Percentiles rank a stretch among this genome's conserved stretches.
phyloP scores from a whole-genome alignment of 2,113 vertebrate species.

The Taxidea taxus region DNA sequence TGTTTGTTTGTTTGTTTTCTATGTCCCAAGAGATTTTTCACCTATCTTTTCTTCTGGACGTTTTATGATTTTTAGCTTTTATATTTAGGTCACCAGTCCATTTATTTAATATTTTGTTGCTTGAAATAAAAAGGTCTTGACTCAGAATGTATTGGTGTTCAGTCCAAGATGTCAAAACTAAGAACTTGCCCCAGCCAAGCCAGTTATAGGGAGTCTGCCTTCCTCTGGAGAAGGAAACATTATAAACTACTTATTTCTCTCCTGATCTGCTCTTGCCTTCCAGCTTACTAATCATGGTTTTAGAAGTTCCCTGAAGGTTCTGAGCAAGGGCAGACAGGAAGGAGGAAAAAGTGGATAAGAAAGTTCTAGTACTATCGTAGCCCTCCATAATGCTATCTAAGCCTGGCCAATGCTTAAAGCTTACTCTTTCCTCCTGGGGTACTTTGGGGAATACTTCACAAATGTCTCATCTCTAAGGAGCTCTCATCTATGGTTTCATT shows the following conservation, averaged over 20 bases:
- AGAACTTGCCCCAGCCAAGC: background rate
- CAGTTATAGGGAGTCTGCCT: background rate
- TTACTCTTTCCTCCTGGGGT: background rate
- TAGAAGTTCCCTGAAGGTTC: background rate
- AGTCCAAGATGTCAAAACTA: background rate
- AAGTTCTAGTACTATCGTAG: background rate
- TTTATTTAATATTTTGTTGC: background rate
- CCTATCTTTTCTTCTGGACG: background rate
- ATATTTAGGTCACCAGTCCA: background rate
- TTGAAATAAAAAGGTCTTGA: background rate
- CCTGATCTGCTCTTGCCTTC: background rate
- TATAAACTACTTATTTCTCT: background rate
- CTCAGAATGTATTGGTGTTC: background rate
- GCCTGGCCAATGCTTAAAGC: background rate
- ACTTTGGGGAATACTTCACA: background rate
- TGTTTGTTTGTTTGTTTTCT: background rate
- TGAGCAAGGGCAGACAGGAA: background rate
- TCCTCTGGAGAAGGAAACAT: background rate
- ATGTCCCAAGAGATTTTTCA: background rate
- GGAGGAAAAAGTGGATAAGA: background rate
- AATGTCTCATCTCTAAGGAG: background rate
- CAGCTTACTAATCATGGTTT: background rate
- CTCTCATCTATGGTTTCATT: background rate
- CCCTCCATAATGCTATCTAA: background rate
- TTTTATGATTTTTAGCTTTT: constrained; percentile 22